Base-by-base conservation (phyloP, 2,888 invertebrate genomes). In the Ashinkailepas kermadecensis region DNA sequence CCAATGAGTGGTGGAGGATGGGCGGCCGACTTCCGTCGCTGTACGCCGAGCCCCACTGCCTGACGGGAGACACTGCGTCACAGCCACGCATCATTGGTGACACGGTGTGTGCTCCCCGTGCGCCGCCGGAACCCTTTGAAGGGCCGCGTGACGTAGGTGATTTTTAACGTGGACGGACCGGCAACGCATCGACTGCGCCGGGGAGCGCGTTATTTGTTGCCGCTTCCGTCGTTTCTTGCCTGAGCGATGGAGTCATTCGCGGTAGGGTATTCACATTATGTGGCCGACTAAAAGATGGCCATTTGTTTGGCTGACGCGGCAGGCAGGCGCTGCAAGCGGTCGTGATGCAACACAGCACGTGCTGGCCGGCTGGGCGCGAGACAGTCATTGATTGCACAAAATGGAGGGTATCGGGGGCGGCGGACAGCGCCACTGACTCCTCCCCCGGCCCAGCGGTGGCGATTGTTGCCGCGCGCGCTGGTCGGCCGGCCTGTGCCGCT, bases 361-460 rank as follows among this genome's bases (percentile, higher is more conserved):
- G 74, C 12, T 54, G 74, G 54, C 65, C 54, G 54, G 8, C 74
- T n/a, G 7, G 12, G 9, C 54, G 74, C 54, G 67, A 25, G 67
- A 25, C 67, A 67, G 67, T n/a, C 74, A 74, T 74, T 74, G 74
- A 74, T 74, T 74, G 74, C 74, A 74, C 74, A 74, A 74, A 74
- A 74, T 74, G 74, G 74, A 18, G 54, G 74, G n/a, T 25, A 74
- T 39, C 74, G 54, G 54, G 9, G 23, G 23, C 23, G 59, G 59
- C 15, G 59, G 59, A 59, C 59, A 59, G 59, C 59, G 59, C 10
- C 23, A 10, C 23, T 23, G 65, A 67, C 65, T 67, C 65, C 65
- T 67, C 65, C 64, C 64, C 21, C 21, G 21, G 11, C 65, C 23
- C 11, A n/a, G 15, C 65, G n/a, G 62, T 18, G 62, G 62, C 74